These are phyloP conservation scores for Gymnocheta viridis DNA, from an alignment of 2,888 invertebrate species.

Conservation along the genomic window DNA sequence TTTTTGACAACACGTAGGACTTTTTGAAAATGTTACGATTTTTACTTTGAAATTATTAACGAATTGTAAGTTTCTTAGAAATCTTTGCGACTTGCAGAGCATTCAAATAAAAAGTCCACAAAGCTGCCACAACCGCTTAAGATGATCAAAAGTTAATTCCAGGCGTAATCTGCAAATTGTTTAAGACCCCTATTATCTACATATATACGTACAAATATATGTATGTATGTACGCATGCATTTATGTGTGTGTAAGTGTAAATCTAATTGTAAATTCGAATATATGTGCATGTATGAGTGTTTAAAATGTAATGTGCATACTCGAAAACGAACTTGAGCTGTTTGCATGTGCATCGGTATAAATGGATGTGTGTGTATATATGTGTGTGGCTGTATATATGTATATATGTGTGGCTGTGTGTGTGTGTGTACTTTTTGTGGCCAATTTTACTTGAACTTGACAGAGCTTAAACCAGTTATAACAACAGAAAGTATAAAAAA, in stretches of 20 bases:
- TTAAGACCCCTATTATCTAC: background rate
- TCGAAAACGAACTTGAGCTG: conserved; percentile 61
- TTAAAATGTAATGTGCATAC: conserved; percentile 64
- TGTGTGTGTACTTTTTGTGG: background rate
- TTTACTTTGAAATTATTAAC: no score
- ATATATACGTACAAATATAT: no score
- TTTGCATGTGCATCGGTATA: conserved; percentile 9
- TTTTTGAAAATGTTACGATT: no score
- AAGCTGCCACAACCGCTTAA: background rate
- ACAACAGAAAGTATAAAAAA: background rate
- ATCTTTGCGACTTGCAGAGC: background rate
- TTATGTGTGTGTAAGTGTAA: background rate
- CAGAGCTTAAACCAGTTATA: conserved; percentile 24
- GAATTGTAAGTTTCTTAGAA: background rate
- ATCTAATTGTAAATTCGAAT: background rate
- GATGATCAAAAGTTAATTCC: conserved; percentile 16
- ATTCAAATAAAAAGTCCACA: background rate
- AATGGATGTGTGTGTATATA: background rate
- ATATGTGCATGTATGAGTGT: conserved; percentile 41
- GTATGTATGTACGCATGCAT: conserved; percentile 51
- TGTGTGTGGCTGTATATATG: background rate
- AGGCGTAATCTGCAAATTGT: conserved; percentile 6
- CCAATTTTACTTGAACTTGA: conserved; percentile 65
- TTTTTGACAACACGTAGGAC: no score
- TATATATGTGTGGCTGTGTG: background rate